These are phyloP conservation scores for Andrena fulva DNA, from an alignment of 2,888 invertebrate genomes.

Conservation along the genomic window DNA sequence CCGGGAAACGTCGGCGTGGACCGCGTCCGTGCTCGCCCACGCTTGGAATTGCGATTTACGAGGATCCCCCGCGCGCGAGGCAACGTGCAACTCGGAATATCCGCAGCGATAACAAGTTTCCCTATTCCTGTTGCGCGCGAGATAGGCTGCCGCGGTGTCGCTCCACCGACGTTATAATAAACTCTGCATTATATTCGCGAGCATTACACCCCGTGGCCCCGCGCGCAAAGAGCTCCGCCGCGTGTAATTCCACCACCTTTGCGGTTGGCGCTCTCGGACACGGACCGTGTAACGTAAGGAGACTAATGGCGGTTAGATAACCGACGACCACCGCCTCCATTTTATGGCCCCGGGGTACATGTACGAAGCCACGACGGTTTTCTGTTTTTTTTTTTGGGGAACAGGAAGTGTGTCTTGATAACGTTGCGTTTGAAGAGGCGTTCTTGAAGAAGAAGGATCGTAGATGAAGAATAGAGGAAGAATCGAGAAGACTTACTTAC, in stretches of 20 bases:
- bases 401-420: no score
- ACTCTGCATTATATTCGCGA: conserved; percentile 77
- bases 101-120: conserved; percentile 69
- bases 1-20: conserved; percentile 16
- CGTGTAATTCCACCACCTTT: conserved; percentile 39
- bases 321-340: neutral
- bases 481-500: conserved; percentile 53
- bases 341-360: neutral
- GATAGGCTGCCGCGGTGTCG: conserved; percentile 47
- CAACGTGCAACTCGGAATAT: conserved; percentile 46
- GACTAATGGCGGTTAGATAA: conserved; percentile 44
- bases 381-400: neutral
- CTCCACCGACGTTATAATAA: conserved; percentile 75
- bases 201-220: conserved; percentile 30
- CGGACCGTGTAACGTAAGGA: neutral
- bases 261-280: conserved; percentile 11
- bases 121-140: conserved; percentile 55
- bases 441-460: no score
- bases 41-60: conserved; percentile 58
- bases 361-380: neutral
- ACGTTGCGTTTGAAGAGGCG: no score
- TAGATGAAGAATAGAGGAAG: neutral
- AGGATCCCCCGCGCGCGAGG: conserved; percentile 27
- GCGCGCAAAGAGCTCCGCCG: conserved; percentile 13
- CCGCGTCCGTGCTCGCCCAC: conserved; percentile 46